These are phyloP conservation scores for Craniophora ligustri DNA, from an alignment of 2,888 invertebrate species.

Conservation along the genomic window DNA sequence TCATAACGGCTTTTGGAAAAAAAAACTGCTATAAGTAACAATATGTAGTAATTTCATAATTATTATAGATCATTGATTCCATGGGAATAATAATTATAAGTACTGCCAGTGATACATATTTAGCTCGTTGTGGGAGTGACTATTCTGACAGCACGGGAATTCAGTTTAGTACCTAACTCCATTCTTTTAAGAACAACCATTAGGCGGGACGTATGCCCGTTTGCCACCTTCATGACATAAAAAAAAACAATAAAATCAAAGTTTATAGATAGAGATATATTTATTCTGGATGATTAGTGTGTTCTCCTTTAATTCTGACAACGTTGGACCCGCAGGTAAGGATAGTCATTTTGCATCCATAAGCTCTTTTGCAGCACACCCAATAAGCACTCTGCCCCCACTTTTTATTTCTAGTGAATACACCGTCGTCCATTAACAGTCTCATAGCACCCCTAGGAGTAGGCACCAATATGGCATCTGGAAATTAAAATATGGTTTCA, in stretches of 20 bases:
- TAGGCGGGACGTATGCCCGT: too few species aligned
- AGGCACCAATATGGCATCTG: conserved; percentile 53
- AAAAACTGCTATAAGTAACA: not conserved
- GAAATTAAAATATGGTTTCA: conserved; percentile 14
- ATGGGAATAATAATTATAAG: not conserved
- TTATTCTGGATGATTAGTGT: conserved; percentile 10
- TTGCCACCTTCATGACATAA: too few species aligned
- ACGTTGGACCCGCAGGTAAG: conserved; percentile 50
- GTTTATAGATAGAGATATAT: not conserved
- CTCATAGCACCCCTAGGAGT: conserved; percentile 50
- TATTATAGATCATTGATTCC: not conserved
- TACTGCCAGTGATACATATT: not conserved
- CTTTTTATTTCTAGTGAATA: conserved; percentile 51
- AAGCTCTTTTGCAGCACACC: conserved; percentile 45
- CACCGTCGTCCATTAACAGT: conserved; percentile 38
- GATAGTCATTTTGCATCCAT: conserved; percentile 57
- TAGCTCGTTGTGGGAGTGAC: too few species aligned
- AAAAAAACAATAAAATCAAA: not conserved
- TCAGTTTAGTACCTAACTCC: too few species aligned
- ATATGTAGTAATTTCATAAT: not conserved
- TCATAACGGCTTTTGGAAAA: conserved; percentile 15
- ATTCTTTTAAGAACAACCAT: too few species aligned
- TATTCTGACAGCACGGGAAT: too few species aligned
- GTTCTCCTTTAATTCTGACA: conserved; percentile 42
- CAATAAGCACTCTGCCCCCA: conserved; percentile 46